phyloP scores from a whole-genome alignment of 2,888 invertebrate species.

The Lithophane leautieri region DNA sequence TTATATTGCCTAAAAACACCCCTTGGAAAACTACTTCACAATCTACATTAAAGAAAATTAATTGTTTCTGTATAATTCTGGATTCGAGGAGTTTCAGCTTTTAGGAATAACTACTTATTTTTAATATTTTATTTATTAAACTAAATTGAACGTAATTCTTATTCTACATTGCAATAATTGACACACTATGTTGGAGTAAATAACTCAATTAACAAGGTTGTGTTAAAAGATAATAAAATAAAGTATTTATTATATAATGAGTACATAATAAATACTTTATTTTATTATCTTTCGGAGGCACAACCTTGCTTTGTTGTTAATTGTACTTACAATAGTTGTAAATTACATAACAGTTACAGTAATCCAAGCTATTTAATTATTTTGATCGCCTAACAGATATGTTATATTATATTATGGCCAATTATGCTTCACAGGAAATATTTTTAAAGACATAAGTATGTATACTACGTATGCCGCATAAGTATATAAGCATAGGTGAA shows the following conservation, averaged over 20 bases:
- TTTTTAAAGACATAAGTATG: background rate
- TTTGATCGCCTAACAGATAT: background rate
- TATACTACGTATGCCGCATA: background rate
- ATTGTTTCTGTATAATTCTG: background rate
- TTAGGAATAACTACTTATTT: background rate
- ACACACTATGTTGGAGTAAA: background rate
- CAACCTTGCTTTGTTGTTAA: constrained; percentile 14
- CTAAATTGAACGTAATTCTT: background rate
- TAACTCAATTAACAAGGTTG: background rate
- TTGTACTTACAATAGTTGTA: background rate
- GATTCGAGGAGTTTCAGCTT: background rate
- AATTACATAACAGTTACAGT: background rate
- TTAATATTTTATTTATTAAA: background rate
- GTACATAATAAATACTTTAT: too few species aligned
- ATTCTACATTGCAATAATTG: background rate
- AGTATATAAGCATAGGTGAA: too few species aligned
- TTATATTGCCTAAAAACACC: background rate
- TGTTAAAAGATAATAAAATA: constrained; percentile 12
- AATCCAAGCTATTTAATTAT: background rate
- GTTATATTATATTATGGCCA: background rate
- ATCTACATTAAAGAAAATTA: too few species aligned
- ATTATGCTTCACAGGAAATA: background rate
- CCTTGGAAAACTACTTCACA: background rate
- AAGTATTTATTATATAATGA: background rate
- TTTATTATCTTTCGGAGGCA: background rate